Evolutionary conservation across 1,140 invertebrate genomes (phyloP).

Genomic region (Cotesia chilonis): DNA sequence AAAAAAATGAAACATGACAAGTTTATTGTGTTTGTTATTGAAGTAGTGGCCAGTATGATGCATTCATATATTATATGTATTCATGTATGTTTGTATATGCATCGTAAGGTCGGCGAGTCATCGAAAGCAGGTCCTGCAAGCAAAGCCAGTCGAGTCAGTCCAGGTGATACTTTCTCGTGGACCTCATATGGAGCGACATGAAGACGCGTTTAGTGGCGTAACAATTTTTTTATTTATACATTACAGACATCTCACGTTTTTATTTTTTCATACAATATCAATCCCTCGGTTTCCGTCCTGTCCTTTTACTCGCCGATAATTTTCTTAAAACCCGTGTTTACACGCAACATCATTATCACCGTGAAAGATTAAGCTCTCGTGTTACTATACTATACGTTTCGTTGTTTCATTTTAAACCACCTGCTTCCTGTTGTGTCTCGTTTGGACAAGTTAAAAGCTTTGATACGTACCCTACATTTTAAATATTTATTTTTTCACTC

Average conservation of each 20-base stretch:
- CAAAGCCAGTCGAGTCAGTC: neutral
- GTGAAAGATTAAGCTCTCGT: constrained; percentile 1
- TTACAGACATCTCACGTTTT: neutral
- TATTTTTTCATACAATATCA: neutral
- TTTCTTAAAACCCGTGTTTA: constrained; percentile 16
- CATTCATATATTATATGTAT: too few relatives aligned
- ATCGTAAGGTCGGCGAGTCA: constrained; percentile 13
- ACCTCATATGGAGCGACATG: constrained; percentile 14
- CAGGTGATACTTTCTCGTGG: constrained; percentile 16
- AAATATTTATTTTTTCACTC: too few relatives aligned
- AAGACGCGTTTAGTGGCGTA: neutral
- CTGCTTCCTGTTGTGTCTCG: constrained; percentile 10
- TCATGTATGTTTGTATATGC: neutral
- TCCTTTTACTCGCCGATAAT: neutral
- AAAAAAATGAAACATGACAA: neutral
- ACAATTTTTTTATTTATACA: neutral
- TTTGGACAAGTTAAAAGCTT: constrained; percentile 8
- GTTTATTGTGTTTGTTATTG: too few relatives aligned
- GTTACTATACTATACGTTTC: neutral
- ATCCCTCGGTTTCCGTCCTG: neutral
- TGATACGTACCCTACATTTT: neutral
- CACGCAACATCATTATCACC: constrained; percentile 22
- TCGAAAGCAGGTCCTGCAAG: neutral
- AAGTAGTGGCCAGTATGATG: too few relatives aligned
- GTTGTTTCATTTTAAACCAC: constrained; percentile 1